A percentile compares a stretch with the other conserved stretches of the same genome.
Evolutionary conservation across 2,888 invertebrate genomes (phyloP).

Genomic region (Linnaemya tessellans): DNA sequence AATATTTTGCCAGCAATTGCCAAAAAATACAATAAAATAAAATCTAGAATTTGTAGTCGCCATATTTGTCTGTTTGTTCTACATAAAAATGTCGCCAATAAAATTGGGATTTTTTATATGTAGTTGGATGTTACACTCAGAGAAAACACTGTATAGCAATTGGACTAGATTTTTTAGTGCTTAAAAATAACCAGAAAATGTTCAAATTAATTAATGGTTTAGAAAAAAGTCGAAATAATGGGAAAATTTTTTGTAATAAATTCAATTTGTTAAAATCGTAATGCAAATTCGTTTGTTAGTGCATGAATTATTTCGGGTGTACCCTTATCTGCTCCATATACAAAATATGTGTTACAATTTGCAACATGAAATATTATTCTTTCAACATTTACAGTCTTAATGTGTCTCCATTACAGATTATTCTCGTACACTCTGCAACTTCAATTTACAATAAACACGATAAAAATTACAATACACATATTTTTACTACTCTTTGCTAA

Average conservation of each 20-base stretch:
- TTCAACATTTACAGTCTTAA: background rate
- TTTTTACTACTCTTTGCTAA: constrained; percentile 8
- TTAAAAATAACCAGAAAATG: too few species aligned
- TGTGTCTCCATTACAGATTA: background rate
- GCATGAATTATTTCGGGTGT: background rate
- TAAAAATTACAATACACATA: background rate
- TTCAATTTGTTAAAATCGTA: too few species aligned
- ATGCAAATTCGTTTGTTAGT: too few species aligned
- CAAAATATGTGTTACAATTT: background rate
- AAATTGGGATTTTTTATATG: background rate
- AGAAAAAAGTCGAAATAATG: too few species aligned
- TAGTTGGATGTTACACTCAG: background rate
- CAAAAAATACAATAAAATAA: constrained; percentile 47
- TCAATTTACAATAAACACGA: constrained; percentile 2
- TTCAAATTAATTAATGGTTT: too few species aligned
- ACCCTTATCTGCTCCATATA: background rate
- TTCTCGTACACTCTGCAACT: constrained; percentile 11
- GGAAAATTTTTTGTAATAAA: background rate
- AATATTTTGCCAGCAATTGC: constrained; percentile 51
- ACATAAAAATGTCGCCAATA: constrained; percentile 51
- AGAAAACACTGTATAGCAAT: background rate
- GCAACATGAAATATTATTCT: constrained; percentile 18
- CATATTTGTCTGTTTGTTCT: constrained; percentile 40
- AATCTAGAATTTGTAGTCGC: constrained; percentile 51
- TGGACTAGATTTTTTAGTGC: background rate